Percentiles rank a stretch among this genome's conserved stretches.
phyloP scores from a whole-genome alignment of 35 echinoderm and acorn worm species.

The Lytechinus variegatus region DNA sequence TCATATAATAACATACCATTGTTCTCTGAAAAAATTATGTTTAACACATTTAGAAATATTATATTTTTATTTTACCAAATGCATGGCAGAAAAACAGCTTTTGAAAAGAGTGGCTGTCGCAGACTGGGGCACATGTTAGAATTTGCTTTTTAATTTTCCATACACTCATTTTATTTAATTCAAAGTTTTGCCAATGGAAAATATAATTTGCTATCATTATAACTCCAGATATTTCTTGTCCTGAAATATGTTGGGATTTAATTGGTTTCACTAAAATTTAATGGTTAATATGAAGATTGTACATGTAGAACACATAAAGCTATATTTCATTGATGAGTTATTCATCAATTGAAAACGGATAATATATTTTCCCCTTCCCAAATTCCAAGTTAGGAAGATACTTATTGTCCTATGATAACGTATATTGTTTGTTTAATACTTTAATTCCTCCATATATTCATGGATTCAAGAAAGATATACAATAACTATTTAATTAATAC shows the following conservation, averaged over 20 bases:
- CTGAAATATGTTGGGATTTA: not conserved
- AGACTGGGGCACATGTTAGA: not conserved
- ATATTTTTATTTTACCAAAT: not conserved
- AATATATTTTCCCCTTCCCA: not conserved
- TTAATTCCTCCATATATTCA: too few relatives aligned
- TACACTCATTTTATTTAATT: too few relatives aligned
- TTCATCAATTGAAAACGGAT: not conserved
- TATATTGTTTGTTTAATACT: too few relatives aligned
- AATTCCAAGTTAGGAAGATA: not conserved
- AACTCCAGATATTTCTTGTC: not conserved
- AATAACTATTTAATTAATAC: not conserved
- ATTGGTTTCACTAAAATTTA: not conserved
- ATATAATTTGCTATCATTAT: not conserved
- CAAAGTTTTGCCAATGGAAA: too few relatives aligned
- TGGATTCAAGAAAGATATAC: not conserved
- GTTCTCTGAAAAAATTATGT: not conserved
- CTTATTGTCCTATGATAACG: too few relatives aligned
- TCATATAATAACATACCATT: not conserved
- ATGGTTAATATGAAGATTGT: not conserved
- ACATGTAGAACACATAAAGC: not conserved
- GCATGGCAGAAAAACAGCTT: not conserved
- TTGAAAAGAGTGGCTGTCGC: not conserved
- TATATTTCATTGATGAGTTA: not conserved
- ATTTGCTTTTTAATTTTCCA: not conserved
- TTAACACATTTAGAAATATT: not conserved